Base-by-base conservation (phyloP, 2,888 invertebrate genomes). In the Timema podura region DNA sequence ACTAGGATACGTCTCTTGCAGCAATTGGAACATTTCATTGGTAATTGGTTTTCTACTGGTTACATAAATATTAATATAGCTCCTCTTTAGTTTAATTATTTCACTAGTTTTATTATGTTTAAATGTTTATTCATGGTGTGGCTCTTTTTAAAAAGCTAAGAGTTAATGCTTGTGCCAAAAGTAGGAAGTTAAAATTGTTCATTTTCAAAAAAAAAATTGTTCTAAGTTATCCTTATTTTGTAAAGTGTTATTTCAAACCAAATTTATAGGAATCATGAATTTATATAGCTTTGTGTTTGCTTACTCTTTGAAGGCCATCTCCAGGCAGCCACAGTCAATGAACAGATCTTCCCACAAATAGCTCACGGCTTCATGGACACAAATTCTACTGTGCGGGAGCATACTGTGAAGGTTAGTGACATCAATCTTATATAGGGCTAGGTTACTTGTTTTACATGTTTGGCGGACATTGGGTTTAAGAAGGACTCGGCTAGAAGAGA, bases 291-390 rank as follows among this genome's bases (percentile, higher is more conserved):
- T 64, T 59, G 5, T 71, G 46, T 15, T 9, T 61, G 68, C 51
- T 71, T 54, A 67, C 72, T 65, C 47, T 48, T 72, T 79, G 81
- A 83, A 71, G 84, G 85, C 69, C 85, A 86, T 78, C 78, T 88
- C 16, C 85, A 88, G 80, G 79, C 84, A 2, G 79, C 79, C 66
- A 83, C 86, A 13, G 88, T 99, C 15, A 99, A 99, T 81, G 96
- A 98, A 79, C 94, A 96, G 81, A 94, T 97, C 79, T 97, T 96
- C 81, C 94, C 95, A 13, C 92, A 95, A 87, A 83, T 99, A 72
- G 90, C 92, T 69, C 92, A 95, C 78, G 99, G 99, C 5, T 98
- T 99, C 81, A 84, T 96, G 80, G 99, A 99, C 81, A 96, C 98
- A 0, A 98, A 98, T 83, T 93, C 97, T 2, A 92, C 95, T 5